Conservation (phyloP, 2,888 invertebrate species). For the Xestia rhomboidea region DNA sequence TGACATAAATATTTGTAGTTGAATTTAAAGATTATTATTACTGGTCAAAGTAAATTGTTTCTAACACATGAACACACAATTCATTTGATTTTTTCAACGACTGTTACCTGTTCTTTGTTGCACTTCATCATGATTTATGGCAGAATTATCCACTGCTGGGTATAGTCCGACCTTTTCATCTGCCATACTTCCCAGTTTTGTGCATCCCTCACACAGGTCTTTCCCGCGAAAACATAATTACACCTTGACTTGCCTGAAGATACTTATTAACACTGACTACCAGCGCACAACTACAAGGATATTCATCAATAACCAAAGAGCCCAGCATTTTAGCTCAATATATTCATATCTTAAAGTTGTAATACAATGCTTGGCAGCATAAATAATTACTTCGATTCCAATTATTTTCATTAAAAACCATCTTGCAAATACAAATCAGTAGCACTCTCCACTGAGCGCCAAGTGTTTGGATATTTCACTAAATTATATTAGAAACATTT, state of each 20-base stretch:
- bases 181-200: not conserved
- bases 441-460: conserved; percentile 24
- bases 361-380: not conserved
- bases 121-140: not conserved
- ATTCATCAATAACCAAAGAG: not conserved
- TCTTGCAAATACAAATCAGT: conserved; percentile 34
- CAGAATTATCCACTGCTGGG: not conserved
- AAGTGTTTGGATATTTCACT: conserved; percentile 60
- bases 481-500: conserved; percentile 56
- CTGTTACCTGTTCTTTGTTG: not conserved
- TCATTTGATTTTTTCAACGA: not conserved
- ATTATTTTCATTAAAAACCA: conserved; percentile 2
- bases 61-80: not conserved
- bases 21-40: not conserved
- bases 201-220: not conserved
- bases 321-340: no score
- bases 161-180: not conserved
- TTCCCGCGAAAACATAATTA: not conserved
- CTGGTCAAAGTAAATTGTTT: not conserved
- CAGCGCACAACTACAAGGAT: not conserved
- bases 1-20: not conserved
- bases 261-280: not conserved
- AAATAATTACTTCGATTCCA: not conserved
- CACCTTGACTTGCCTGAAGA: not conserved
- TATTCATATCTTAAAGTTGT: not conserved